Evolutionary conservation across 2,888 invertebrate species (phyloP), one percentile per base, ranked within the genome.

Genomic region (Protonemura montana): DNA sequence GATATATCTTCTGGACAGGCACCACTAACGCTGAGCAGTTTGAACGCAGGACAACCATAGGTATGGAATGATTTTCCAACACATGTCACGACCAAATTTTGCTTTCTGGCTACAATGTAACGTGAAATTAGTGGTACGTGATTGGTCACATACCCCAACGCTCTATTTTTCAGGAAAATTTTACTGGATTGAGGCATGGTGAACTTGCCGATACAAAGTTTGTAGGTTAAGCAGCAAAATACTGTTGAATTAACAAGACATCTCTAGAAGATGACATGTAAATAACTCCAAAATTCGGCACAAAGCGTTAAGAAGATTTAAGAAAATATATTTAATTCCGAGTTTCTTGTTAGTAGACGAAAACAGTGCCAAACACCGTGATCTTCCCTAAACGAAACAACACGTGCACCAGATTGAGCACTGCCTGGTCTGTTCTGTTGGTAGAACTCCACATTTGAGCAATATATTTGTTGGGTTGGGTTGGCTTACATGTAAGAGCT

Each of bases 11-110:
- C 94, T 0, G 95, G 94, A 91, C 97, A 97, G 87, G 95, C 93
- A 85, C 95, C 95, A 90, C 98, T 97, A 10, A 98, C 96, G 90
- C 95, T 96, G 26, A 98, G 91, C 76, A 98, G 91, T 42, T 95
- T 94, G 89, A 97, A 96, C 90, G 96, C 96, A 59, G 94, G 93
- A 89, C 95, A 94, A n/a, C 96, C 97, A 90, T 98, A 99, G 0
- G 97, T 97, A 90, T 98, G 98, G 91, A 98, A 98, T 88, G 97
- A 95, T 91, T 96, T 96, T 0, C 98, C 98, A 35, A 98, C 96
- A 90, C 97, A 97, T 25, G 98, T 98, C 86, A 97, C 95, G 35
- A 98, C 94, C 30, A 98, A 93, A 90, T 96, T 96, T 92, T 98
- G 98, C 89, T 97, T 96, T 88, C 98, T 93, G 88, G 95, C 94